Evolutionary conservation across 1,140 invertebrate species (phyloP).

Genomic region (Halesus radiatus): DNA sequence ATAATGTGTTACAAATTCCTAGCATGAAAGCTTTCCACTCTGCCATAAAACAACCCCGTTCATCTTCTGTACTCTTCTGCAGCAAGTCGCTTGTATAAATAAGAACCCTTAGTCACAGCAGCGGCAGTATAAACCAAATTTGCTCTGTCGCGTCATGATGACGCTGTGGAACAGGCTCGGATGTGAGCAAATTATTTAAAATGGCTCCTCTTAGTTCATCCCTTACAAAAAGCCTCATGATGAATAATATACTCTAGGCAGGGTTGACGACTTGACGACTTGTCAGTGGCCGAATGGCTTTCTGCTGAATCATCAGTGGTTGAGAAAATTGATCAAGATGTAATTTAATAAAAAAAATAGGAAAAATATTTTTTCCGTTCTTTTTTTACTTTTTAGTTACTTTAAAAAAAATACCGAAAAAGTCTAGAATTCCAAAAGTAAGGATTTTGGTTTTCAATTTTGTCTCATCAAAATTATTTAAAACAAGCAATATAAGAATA

Average conservation of each 20-base stretch:
- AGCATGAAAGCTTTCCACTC: no score
- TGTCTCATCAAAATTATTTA: no score
- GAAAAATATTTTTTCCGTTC: no score
- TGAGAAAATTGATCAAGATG: neutral
- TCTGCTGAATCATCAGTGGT: conserved; percentile 1
- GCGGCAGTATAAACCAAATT: conserved; percentile 22
- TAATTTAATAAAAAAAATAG: no score
- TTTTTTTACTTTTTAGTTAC: no score
- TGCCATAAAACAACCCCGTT: no score
- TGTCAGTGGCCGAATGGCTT: conserved; percentile 2
- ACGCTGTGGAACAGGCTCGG: neutral
- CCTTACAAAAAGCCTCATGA: conserved; percentile 26
- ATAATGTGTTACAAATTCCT: no score
- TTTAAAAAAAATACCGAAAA: no score
- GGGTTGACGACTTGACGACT: conserved; percentile 30
- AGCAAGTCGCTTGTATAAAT: conserved; percentile 1
- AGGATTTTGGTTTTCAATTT: no score
- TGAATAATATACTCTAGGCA: conserved; percentile 20
- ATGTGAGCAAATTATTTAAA: conserved; percentile 35
- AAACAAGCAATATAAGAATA: no score
- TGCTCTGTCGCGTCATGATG: conserved; percentile 18
- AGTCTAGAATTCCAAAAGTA: no score
- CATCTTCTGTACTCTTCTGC: neutral
- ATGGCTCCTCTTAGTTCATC: conserved; percentile 4
- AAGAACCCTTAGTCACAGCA: conserved; percentile 9